Base-by-base conservation (phyloP, 1,140 invertebrate genomes). In the Idris sp. region DNA sequence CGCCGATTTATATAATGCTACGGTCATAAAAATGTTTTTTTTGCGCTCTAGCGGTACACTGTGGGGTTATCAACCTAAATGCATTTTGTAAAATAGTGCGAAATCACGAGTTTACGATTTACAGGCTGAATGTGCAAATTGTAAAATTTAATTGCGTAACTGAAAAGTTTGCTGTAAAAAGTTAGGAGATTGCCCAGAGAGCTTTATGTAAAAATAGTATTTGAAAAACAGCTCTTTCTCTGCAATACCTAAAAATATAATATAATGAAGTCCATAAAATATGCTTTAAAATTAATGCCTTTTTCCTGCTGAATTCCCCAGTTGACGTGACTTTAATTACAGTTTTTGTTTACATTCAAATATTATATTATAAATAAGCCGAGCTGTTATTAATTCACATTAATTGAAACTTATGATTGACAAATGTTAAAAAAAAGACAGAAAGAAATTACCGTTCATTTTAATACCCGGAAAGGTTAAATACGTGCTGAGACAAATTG, bases 31-130 rank as follows among this genome's bases (percentile, higher is more conserved):
- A 71, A 22, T 35, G 56, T 18, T 48, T 51, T 40, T 46, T 22
- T 61, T 48, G 48, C 56, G 18, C 54, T 51, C 16, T 68, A 68
- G 64, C 64, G 64, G 64, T 44, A 69, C 33, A 40, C 11, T 41
- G n/a, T n/a, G 56, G 28, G 68, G 68, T 72, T 72, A 72, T 72
- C 68, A 72, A 72, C 68, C 68, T 43, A 49, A 51, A 62, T 56
- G 22, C 33, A 49, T n/a, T 58, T 62, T 56, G 35, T n/a, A 62
- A 58, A 72, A 72, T 58, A 43, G 59, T 40, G 68, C 68, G 68
- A 64, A 72, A 51, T 51, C 35, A 36, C 68, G 36, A 49, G 48
- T 72, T 72, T 72, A 72, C 51, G 67, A 56, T 62, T 72, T 51
- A 33, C 25, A 33, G 44, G 41, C 35, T 58, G 46, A 72, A 58